Percentiles rank a stretch among this genome's conserved stretches.
Evolutionary conservation across 2,797 vertebrate genomes (phyloP).

Genomic region (Catharus ustulatus): DNA sequence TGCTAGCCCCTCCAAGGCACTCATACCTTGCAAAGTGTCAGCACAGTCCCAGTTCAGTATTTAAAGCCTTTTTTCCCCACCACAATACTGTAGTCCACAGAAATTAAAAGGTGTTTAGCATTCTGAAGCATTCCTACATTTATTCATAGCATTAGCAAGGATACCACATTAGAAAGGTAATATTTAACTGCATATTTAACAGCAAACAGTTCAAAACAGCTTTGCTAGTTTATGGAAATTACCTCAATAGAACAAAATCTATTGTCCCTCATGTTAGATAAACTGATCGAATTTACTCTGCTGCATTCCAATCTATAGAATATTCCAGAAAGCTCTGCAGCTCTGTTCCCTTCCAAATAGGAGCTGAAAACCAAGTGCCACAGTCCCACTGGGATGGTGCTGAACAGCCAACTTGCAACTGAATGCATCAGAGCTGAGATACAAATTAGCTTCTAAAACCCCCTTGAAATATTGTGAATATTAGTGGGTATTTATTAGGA

Average conservation of each 20-base stretch:
- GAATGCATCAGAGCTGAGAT: not conserved
- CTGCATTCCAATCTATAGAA: not conserved
- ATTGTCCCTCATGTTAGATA: not conserved
- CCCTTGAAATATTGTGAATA: not conserved
- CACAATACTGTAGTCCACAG: not conserved
- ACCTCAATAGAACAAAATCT: not conserved
- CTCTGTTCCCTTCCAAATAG: not conserved
- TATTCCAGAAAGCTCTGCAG: not conserved
- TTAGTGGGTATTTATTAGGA: not conserved
- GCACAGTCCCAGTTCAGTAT: not conserved
- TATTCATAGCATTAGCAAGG: not conserved
- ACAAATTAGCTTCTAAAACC: not conserved
- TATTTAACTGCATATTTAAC: conserved; percentile 1
- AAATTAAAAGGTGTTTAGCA: not conserved
- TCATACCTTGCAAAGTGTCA: not conserved
- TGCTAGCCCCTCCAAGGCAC: not conserved
- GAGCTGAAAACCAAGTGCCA: not conserved
- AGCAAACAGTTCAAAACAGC: not conserved
- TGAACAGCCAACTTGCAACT: not conserved
- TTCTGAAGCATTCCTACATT: not conserved
- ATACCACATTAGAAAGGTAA: not conserved
- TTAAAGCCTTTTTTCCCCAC: not conserved
- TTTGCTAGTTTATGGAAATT: conserved; percentile 5
- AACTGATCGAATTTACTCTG: not conserved
- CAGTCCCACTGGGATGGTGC: not conserved